Base-by-base conservation (phyloP, 2,113 vertebrate genomes). In the Mesoclemmys tuberculata region DNA sequence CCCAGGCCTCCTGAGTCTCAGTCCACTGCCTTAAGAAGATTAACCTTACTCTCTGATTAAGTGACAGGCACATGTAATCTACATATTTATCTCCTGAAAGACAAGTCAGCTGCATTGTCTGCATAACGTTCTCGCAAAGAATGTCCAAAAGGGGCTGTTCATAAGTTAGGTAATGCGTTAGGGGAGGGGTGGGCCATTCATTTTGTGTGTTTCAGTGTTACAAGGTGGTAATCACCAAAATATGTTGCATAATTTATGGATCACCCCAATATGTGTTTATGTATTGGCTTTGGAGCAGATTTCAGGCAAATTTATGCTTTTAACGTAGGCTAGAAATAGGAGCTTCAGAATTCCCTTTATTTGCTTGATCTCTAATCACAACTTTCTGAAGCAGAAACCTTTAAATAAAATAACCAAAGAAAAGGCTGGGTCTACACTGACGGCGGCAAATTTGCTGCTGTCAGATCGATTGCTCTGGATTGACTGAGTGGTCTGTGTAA, bases 321-420 rank as follows among this genome's bases (percentile, higher is more conserved):
- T 95, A 96, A 92, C 89, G 74, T 64, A 93, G 93, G 89, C 96
- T 90, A 96, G 90, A 88, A 41, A 38, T 3, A 84, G 78, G 88
- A 92, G 85, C 89, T 96, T 96, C 68, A 83, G 56, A 82, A 94
- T 91, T 96, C 85, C 49, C 94, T 96, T 92, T 96, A 93, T 94
- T 96, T 96, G 95, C 94, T 96, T 96, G 93, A 97, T 97, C 95
- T 95, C 52, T 89, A 93, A 87, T 85, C 93, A 94, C 92, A 95
- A 94, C 95, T 87, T 95, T 93, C 87, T 84, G 90, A 92, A 95
- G 89, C 74, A 90, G 94, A 89, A 92, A 85, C 71, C 83, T 95
- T 94, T 94, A 95, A 96, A 94, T 96, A 96, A 96, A 95, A 96
- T 94, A 95, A 96, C 95, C 91, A 96, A 93, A 94, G n/a, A n/a